Base-by-base conservation (phyloP, 2,113 vertebrate genomes). In the Orthonyx spaldingii region DNA sequence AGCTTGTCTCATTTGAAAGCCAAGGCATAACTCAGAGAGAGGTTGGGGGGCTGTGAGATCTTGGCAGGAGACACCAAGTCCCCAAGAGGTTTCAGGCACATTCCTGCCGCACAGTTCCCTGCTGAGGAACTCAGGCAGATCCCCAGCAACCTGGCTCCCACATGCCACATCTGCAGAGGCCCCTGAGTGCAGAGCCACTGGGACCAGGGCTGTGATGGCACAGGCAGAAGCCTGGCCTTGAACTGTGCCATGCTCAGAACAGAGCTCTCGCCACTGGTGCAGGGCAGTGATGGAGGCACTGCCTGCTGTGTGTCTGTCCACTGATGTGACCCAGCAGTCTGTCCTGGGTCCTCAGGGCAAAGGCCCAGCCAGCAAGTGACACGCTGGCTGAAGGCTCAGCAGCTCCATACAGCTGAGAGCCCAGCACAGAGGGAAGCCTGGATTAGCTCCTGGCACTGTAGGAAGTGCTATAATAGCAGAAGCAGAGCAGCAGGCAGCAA, bases 401-500 rank as follows among this genome's bases (percentile, higher is more conserved):
- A 93, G 92, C 92, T 92, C 82, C 85, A 28, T 8, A 59, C 89
- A 82, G 70, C 84, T 13, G 61, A 68, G 90, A 92, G 94, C 71
- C 86, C 90, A 65, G 95, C 92, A 37, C 84, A 85, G 94, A 52
- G 94, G 93, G 94, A 94, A 90, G 95, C 88, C 95, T 94, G 95
- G 94, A 96, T 96, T 93, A 95, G 88, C 94, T 96, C 55, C 88
- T 94, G 90, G 90, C 95, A 84, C 95, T 59, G 87, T 95, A 70
- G 92, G 96, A 94, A 94, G 87, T 37, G 82, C 23, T 71, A 94
- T 97, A 96, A 96, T 95, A 97, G 90, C 94, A 96, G 95, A 80
- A 96, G 94, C 93, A 96, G 94, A 97, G 90, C 96, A 96, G 95
- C 96, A 96, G 93, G 96, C 96, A 96, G 93, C 93, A 93, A 97